A percentile compares a stretch with the other conserved stretches of the same genome.
Evolutionary conservation across 2,888 invertebrate species (phyloP).

Genomic region (Cheilosia variabilis): DNA sequence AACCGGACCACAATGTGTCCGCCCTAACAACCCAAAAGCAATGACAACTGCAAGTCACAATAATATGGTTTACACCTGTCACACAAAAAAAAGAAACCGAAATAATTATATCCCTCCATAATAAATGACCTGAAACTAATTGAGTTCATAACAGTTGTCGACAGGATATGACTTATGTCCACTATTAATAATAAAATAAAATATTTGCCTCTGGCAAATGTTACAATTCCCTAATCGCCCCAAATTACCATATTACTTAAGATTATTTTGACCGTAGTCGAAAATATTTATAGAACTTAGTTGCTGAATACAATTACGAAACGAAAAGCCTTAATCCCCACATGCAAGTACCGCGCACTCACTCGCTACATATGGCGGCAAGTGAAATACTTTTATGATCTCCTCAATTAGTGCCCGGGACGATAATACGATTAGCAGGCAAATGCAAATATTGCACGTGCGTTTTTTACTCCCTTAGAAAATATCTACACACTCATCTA

Average conservation of each 20-base stretch:
- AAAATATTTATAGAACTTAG: constrained; percentile 63
- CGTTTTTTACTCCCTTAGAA: constrained; percentile 52
- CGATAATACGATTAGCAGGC: constrained; percentile 69
- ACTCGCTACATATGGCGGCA: constrained; percentile 61
- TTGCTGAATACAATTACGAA: constrained; percentile 13
- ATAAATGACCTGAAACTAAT: constrained; percentile 66
- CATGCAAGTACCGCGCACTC: constrained; percentile 51
- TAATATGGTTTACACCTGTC: constrained; percentile 40
- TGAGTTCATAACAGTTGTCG: constrained; percentile 66
- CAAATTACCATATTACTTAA: constrained; percentile 64
- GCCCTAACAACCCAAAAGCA: not conserved
- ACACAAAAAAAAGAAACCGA: constrained; percentile 1
- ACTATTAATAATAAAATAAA: constrained; percentile 19
- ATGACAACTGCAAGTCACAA: no score
- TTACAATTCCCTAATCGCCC: constrained; percentile 28
- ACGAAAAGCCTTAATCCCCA: constrained; percentile 55
- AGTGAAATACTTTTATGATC: constrained; percentile 48
- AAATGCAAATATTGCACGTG: constrained; percentile 75
- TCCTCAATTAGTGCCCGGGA: constrained; percentile 54
- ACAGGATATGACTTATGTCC: constrained; percentile 45
- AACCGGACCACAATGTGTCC: not conserved
- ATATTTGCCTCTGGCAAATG: constrained; percentile 7
- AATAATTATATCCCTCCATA: constrained; percentile 9
- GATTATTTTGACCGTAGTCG: constrained; percentile 67
- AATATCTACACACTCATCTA: constrained; percentile 53